These are phyloP conservation scores for Tricholaema leucomelas DNA, from an alignment of 2,113 vertebrate genomes.

Conservation along the genomic window DNA sequence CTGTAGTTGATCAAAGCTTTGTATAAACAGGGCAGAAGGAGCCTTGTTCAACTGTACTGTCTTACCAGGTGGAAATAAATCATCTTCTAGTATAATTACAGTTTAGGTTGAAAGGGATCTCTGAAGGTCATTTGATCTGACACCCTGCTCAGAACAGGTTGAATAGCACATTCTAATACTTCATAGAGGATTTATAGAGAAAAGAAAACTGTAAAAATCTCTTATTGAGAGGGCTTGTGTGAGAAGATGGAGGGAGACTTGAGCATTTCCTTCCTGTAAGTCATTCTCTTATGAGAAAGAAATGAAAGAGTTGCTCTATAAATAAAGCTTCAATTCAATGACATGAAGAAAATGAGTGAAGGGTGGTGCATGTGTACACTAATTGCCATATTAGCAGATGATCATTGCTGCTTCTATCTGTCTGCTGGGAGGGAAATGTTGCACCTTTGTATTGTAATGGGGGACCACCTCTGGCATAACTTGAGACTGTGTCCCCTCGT, in stretches of 20 bases:
- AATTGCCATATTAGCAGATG: not conserved
- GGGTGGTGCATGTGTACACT: not conserved
- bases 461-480: too few species aligned
- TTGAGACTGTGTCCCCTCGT: too few species aligned
- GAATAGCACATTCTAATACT: not conserved
- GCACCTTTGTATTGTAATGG: not conserved
- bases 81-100: not conserved
- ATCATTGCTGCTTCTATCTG: not conserved
- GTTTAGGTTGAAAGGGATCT: not conserved
- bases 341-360: not conserved
- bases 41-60: not conserved
- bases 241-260: not conserved
- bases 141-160: not conserved
- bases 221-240: not conserved
- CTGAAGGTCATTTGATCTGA: not conserved
- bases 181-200: not conserved
- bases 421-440: not conserved
- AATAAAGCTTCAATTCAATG: not conserved
- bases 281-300: not conserved
- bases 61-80: not conserved
- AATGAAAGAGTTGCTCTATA: not conserved
- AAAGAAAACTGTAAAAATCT: not conserved
- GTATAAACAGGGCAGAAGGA: not conserved
- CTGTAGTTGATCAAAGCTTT: not conserved
- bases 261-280: not conserved